phyloP scores from a whole-genome alignment of 2,113 vertebrate genomes.

The Lycaon pictus region DNA sequence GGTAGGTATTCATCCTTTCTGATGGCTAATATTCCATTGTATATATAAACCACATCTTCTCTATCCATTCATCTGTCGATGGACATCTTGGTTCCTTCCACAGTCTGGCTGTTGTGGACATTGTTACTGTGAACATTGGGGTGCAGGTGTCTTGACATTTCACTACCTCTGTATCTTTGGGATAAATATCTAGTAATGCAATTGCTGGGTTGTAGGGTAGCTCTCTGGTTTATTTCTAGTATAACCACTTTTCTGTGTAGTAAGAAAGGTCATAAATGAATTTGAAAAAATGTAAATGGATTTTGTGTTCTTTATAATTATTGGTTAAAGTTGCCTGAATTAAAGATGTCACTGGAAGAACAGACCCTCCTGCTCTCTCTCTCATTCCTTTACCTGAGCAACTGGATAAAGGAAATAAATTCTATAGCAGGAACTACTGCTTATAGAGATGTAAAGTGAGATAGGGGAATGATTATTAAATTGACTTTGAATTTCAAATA shows the following conservation, averaged over 20 bases:
- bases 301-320: slow-evolving; percentile 54
- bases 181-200: too few relatives aligned
- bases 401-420: slow-evolving; percentile 41
- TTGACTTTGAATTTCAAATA: slow-evolving; percentile 50
- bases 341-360: slow-evolving; percentile 36
- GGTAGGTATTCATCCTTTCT: too few relatives aligned
- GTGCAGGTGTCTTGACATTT: too few relatives aligned
- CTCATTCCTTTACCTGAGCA: slow-evolving; percentile 30
- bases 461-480: not conserved
- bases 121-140: too few relatives aligned
- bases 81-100: too few relatives aligned
- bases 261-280: slow-evolving; percentile 57
- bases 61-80: too few relatives aligned
- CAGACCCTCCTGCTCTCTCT: not conserved
- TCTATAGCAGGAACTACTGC: not conserved
- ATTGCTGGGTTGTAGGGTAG: too few relatives aligned
- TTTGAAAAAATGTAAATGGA: slow-evolving; percentile 49
- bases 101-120: too few relatives aligned
- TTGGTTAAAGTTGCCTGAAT: slow-evolving; percentile 26
- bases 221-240: not conserved
- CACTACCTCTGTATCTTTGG: too few relatives aligned
- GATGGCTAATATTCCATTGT: too few relatives aligned
- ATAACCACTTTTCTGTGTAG: not conserved
- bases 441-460: not conserved
- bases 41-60: too few relatives aligned